Evolutionary conservation across 2,797 vertebrate genomes (phyloP).

Genomic region (Hoplostethus atlanticus): DNA sequence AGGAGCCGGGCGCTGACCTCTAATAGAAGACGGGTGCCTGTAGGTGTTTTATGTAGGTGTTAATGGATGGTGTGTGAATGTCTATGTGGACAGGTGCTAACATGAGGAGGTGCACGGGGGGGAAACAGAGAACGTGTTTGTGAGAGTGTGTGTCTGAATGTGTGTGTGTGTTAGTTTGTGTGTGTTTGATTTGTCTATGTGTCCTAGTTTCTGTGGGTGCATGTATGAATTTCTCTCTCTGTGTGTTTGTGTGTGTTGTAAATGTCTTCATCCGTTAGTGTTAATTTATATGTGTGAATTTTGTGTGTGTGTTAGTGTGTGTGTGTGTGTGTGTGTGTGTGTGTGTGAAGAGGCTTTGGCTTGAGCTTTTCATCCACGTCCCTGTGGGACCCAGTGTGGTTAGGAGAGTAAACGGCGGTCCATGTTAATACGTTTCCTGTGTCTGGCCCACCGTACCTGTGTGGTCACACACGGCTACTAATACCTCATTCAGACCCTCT

Average conservation of each 20-base stretch:
- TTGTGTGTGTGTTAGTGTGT: conserved; percentile 19
- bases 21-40: conserved; percentile 67
- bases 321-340: conserved; percentile 22
- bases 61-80: conserved; percentile 69
- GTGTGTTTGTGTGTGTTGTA: conserved; percentile 37
- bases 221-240: too few species aligned
- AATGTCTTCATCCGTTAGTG: conserved; percentile 40
- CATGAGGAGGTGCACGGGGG: conserved; percentile 16
- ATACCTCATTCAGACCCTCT: conserved; percentile 9
- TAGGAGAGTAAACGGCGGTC: conserved; percentile 82
- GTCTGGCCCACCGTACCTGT: conserved; percentile 81
- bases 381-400: conserved; percentile 80
- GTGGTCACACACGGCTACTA: conserved; percentile 60
- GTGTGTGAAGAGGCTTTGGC: conserved; percentile 50
- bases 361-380: conserved; percentile 66
- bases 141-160: not conserved
- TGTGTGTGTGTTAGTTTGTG: conserved; percentile 20
- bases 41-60: conserved; percentile 78
- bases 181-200: not conserved
- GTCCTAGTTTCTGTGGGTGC: conserved; percentile 11
- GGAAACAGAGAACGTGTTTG: conserved; percentile 9
- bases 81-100: conserved; percentile 67
- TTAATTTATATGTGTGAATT: conserved; percentile 31
- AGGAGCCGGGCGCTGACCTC: conserved; percentile 73
- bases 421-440: conserved; percentile 83